Base-by-base conservation (phyloP, 1,140 invertebrate species). In the Drosophila rhopaloa region DNA sequence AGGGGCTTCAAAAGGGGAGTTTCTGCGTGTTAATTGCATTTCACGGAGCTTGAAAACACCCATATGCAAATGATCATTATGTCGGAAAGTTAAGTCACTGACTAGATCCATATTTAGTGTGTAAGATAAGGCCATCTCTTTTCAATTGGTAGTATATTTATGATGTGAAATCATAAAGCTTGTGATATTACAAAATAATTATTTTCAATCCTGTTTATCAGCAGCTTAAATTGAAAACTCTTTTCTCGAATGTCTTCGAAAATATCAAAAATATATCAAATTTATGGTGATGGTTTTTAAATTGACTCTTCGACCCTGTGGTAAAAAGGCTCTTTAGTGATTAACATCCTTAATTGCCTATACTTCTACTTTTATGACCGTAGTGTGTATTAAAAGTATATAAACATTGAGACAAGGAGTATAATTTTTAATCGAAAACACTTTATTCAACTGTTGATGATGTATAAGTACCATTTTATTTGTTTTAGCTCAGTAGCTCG, bases 61-160 rank as follows among this genome's bases (percentile, higher is more conserved):
- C 16, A 24, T 14, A 53, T 54, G 44, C 44, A 63, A 37, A 38
- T 66, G 32, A 5, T 65, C 27, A 50, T 62, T 35, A 13, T 59
- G 10, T 27, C 27, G 3, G 6, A 19, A 37, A 65, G 11, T 10
- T 38, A 38, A 48, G 56, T 37, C 46, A 27, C 46, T 4, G 13
- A 7, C n/a, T 3, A 35, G 8, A 14, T 48, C 24, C 11, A 37
- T 32, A 61, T 59, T 40, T 59, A 19, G 32, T 59, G 55, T 38
- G 41, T 59, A 27, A 6, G 9, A 35, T 24, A 59, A 59, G 46
- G 16, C 27, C 5, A 24, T 24, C 56, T 8, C 48, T 8, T 9
- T 32, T 50, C 27, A 32, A 35, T 51, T 24, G 7, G 16, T 24
- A 3, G 24, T 19, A 1, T 2, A 19, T 19, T 19, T 19, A 19